These are phyloP conservation scores for Stenotaenia linearis DNA, from an alignment of 2,888 invertebrate genomes.

Conservation along the genomic window DNA sequence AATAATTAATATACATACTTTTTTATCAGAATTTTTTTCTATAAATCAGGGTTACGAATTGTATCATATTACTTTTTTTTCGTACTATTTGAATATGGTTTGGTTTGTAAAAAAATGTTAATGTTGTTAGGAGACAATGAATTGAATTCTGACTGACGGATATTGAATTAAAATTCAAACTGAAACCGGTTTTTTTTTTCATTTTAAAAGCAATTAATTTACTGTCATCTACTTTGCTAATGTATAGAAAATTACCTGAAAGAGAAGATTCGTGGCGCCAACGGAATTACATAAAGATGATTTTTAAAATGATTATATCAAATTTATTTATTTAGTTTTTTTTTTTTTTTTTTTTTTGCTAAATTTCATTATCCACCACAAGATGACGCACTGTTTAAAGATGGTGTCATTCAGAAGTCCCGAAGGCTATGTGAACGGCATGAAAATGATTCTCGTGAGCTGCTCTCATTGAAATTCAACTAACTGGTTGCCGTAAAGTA, in stretches of 20 bases:
- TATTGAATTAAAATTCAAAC: too few relatives aligned
- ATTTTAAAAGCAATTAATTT: too few relatives aligned
- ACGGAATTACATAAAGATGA: too few relatives aligned
- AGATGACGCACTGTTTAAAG: neutral
- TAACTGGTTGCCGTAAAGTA: neutral
- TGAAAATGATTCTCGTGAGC: neutral
- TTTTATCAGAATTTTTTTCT: neutral
- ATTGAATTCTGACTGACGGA: too few relatives aligned
- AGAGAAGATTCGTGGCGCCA: too few relatives aligned
- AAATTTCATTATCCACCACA: neutral
- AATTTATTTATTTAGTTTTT: too few relatives aligned
- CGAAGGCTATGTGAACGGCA: neutral
- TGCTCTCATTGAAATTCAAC: neutral
- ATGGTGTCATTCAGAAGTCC: neutral
- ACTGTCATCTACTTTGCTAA: too few relatives aligned
- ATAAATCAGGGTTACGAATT: neutral
- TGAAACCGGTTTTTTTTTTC: too few relatives aligned
- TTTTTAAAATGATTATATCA: too few relatives aligned
- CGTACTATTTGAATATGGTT: neutral
- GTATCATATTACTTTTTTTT: neutral
- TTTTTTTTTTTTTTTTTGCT: too few relatives aligned
- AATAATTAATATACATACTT: neutral
- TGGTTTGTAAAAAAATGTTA: neutral
- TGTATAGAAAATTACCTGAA: too few relatives aligned
- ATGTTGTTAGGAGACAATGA: too few relatives aligned